These are phyloP conservation scores for Tipula vernalis DNA, from an alignment of 2,888 invertebrate genomes.

Conservation along the genomic window DNA sequence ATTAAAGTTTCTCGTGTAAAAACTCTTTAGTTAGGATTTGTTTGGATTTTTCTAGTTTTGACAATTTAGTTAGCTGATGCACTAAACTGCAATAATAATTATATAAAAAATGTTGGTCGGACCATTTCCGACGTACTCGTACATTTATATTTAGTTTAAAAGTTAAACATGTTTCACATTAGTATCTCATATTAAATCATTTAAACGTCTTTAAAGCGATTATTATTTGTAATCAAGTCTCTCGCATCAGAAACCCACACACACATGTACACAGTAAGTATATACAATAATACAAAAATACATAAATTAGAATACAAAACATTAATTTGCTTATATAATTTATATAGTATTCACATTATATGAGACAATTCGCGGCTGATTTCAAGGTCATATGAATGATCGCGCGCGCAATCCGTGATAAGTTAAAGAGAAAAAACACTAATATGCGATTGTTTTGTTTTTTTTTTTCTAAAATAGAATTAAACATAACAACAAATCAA, in stretches of 20 bases:
- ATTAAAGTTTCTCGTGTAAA: too few relatives aligned
- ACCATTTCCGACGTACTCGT: neutral
- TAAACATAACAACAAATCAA: neutral
- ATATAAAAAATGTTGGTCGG: neutral
- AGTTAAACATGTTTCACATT: too few relatives aligned
- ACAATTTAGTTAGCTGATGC: too few relatives aligned
- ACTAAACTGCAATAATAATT: too few relatives aligned
- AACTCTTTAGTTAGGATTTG: too few relatives aligned
- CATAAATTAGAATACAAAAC: neutral
- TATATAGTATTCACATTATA: neutral
- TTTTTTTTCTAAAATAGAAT: neutral
- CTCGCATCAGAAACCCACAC: neutral
- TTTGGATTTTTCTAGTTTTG: too few relatives aligned
- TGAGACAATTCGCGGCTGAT: neutral
- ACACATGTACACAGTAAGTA: neutral
- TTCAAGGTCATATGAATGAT: slow-evolving; percentile 4
- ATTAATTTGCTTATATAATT: neutral
- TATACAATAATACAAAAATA: neutral
- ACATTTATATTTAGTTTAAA: neutral
- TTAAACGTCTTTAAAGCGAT: neutral
- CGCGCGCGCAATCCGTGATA: neutral
- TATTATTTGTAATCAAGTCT: neutral
- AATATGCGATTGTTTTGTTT: neutral
- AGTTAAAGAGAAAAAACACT: neutral
- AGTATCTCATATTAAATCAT: neutral